These are phyloP conservation scores for Erebia epiphron DNA, from an alignment of 2,888 invertebrate species.

Conservation along the genomic window DNA sequence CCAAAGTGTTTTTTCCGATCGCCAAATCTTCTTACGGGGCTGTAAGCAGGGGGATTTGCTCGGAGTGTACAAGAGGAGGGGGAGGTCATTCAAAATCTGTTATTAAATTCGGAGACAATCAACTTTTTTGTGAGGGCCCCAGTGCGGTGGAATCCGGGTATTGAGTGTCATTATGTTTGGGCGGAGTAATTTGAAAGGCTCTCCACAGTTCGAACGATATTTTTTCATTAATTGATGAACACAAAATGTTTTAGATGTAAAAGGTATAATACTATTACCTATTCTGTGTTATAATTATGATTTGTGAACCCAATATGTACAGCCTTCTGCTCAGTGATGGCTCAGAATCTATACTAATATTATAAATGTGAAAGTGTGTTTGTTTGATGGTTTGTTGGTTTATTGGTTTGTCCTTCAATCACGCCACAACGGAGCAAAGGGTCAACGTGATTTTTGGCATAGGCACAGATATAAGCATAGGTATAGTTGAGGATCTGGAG, in stretches of 20 bases:
- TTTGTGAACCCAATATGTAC: neutral
- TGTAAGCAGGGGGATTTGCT: constrained; percentile 13
- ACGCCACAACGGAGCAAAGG: no score
- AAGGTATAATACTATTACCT: no score
- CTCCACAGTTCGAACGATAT: constrained; percentile 4
- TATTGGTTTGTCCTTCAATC: no score
- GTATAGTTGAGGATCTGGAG: no score
- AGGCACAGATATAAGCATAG: no score
- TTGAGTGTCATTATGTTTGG: constrained; percentile 36
- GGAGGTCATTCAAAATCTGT: constrained; percentile 66
- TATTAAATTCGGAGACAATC: constrained; percentile 75
- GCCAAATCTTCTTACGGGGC: constrained; percentile 21
- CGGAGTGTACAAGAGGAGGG: constrained; percentile 25
- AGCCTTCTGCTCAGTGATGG: neutral
- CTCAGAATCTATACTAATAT: no score
- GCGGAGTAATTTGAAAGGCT: constrained; percentile 23
- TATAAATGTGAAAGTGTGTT: no score
- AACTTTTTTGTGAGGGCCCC: constrained; percentile 36
- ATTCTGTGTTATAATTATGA: no score
- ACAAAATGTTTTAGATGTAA: neutral
- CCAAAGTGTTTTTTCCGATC: constrained; percentile 17
- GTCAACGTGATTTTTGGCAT: no score
- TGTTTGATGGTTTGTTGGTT: no score
- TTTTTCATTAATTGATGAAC: constrained; percentile 10
- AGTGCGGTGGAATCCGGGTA: constrained; percentile 34